phyloP scores from a whole-genome alignment of 2,888 invertebrate genomes.

The Hyles lineata region DNA sequence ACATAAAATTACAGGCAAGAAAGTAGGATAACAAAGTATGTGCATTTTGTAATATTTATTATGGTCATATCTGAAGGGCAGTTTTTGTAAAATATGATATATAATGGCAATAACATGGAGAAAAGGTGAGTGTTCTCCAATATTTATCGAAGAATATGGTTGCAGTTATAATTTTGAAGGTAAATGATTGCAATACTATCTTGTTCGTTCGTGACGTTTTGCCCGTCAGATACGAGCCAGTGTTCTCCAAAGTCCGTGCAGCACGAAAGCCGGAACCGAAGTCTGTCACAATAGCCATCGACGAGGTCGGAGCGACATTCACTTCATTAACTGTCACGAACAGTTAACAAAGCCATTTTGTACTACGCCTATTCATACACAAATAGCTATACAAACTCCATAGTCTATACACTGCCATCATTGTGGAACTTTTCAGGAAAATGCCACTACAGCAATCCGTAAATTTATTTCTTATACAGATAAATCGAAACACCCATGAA shows the following conservation, averaged over 20 bases:
- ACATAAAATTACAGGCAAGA: background rate
- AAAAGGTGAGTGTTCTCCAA: no score
- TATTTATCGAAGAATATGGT: no score
- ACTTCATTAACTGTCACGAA: slow-evolving; percentile 2
- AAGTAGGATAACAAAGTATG: background rate
- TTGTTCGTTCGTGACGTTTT: background rate
- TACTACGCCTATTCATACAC: slow-evolving; percentile 3
- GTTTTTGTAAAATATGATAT: background rate
- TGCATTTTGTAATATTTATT: background rate
- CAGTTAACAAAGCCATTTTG: background rate
- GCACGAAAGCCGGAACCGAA: background rate
- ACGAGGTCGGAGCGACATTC: background rate
- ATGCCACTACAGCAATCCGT: no score
- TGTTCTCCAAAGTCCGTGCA: background rate
- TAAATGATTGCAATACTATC: no score
- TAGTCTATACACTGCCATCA: no score
- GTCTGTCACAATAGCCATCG: background rate
- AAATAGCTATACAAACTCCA: background rate
- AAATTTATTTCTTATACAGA: no score
- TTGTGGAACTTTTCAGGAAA: no score
- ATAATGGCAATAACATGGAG: no score
- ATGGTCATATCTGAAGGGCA: background rate
- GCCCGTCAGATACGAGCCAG: background rate
- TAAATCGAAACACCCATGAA: no score
- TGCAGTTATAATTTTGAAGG: no score